Evolutionary conservation across 1,140 invertebrate genomes (phyloP), one percentile per base, ranked within the genome.

Genomic region (Holcopasites calliopsidis): DNA sequence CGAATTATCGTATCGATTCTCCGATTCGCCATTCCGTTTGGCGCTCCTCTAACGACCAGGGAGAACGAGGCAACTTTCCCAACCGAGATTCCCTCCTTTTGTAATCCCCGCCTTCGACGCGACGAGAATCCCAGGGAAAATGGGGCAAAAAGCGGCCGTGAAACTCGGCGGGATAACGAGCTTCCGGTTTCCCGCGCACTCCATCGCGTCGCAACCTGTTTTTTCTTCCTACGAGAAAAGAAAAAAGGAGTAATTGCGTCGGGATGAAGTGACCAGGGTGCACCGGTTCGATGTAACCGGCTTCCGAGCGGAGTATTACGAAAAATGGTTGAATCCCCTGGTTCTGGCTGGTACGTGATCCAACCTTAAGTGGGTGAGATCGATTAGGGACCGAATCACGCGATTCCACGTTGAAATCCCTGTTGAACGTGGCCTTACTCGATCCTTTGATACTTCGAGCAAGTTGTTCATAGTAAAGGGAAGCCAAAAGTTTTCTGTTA

Each of bases 161-260:
- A 49, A 50, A 28, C 21, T 16, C 23, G 13, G 44, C 21, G 49
- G 61, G 61, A 50, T 64, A 64, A 64, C 44, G 61, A 64, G 44
- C 23, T 49, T 23, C 61, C 61, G 61, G 44, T 44, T 61, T 11
- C 2, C 7, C 13, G 33, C 38, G 38, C 35, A 38, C 23, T 58
- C 33, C 55, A 38, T 1, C 33, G 33, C n/a, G n/a, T n/a, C n/a
- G n/a, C n/a, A n/a, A n/a, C n/a, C n/a, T n/a, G n/a, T n/a, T n/a
- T n/a, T n/a, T n/a, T n/a, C n/a, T n/a, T n/a, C n/a, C n/a, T n/a
- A n/a, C n/a, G n/a, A n/a, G n/a, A n/a, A n/a, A n/a, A n/a, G n/a
- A n/a, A n/a, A n/a, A n/a, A n/a, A n/a, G n/a, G n/a, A n/a, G n/a
- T n/a, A n/a, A n/a, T n/a, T n/a, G n/a, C n/a, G n/a, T n/a, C n/a